Percentiles rank a stretch among this genome's conserved stretches.
Evolutionary conservation across 2,888 invertebrate genomes (phyloP).

Genomic region (Automeris io): DNA sequence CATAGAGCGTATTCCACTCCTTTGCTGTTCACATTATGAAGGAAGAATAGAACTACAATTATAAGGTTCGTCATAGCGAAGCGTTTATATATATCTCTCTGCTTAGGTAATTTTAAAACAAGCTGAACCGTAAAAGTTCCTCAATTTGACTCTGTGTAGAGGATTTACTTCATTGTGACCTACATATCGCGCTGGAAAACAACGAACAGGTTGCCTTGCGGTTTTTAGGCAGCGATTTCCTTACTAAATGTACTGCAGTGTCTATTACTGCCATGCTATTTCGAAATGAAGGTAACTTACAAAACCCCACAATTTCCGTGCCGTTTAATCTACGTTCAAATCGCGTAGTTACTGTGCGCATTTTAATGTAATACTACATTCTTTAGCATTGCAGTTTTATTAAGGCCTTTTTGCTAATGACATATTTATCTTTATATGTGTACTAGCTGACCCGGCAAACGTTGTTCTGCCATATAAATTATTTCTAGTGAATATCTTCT

Average conservation of each 20-base stretch:
- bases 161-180: conserved; percentile 29
- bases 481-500: no score
- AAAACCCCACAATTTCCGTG: neutral
- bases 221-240: conserved; percentile 11
- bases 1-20: no score
- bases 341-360: neutral
- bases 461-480: no score
- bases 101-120: no score
- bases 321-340: neutral
- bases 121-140: no score
- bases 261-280: conserved; percentile 1
- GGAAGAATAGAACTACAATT: no score
- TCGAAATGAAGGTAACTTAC: neutral
- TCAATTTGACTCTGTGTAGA: neutral
- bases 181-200: conserved; percentile 20
- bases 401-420: no score
- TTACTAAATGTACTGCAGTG: conserved; percentile 1
- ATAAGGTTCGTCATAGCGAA: no score
- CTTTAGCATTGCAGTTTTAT: neutral
- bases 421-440: no score
- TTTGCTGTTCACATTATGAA: no score
- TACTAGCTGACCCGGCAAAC: no score
- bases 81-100: no score
- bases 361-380: neutral
- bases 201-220: conserved; percentile 13